These are phyloP conservation scores for Peromyscus leucopus DNA, from an alignment of 2,113 vertebrate genomes.

Conservation along the genomic window DNA sequence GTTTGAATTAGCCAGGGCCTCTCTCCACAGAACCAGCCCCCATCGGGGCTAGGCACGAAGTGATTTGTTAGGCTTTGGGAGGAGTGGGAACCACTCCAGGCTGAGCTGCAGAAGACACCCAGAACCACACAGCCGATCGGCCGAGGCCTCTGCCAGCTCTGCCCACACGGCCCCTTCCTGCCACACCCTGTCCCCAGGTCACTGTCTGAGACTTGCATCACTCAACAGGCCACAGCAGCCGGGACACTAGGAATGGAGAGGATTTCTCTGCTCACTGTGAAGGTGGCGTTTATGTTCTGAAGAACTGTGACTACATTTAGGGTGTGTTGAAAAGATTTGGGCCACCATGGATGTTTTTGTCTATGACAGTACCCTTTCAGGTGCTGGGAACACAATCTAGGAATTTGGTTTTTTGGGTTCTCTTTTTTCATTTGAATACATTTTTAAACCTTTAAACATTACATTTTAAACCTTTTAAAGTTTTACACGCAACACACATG, in stretches of 20 bases:
- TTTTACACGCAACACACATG: neutral
- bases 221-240: neutral
- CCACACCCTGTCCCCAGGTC: neutral
- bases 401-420: neutral
- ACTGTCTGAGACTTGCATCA: neutral
- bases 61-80: neutral
- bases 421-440: slow-evolving; percentile 41
- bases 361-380: neutral
- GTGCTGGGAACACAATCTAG: neutral
- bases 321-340: neutral
- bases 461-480: neutral
- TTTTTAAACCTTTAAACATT: neutral
- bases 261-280: neutral
- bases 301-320: neutral
- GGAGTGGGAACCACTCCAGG: neutral
- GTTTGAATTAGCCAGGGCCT: neutral
- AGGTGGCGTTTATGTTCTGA: neutral
- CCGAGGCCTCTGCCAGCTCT: neutral
- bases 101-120: neutral
- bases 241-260: neutral
- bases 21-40: neutral
- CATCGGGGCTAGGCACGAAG: neutral
- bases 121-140: neutral
- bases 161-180: neutral
- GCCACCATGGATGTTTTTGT: neutral